A percentile compares a stretch with the other conserved stretches of the same genome.
phyloP scores from a whole-genome alignment of 2,113 vertebrate species.

The Marmota monax region DNA sequence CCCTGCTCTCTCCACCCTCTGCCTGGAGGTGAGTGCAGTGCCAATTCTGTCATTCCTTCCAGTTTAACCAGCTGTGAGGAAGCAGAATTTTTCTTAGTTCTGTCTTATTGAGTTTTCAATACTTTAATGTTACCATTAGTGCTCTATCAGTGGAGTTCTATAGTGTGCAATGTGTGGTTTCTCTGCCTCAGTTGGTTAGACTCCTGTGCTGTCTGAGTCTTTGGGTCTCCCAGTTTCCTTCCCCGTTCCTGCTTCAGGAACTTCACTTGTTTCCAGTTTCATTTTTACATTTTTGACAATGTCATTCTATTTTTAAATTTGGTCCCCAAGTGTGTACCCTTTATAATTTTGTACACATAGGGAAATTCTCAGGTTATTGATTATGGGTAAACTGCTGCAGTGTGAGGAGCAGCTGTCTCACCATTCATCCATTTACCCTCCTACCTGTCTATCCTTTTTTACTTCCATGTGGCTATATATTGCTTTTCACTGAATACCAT shows the following conservation, averaged over 20 bases:
- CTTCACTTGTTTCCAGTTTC: not conserved
- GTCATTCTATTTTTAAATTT: not conserved
- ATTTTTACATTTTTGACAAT: not conserved
- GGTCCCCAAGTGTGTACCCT: not conserved
- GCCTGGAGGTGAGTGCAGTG: too few relatives aligned
- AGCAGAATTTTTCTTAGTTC: too few relatives aligned
- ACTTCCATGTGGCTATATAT: not conserved
- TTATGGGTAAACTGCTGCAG: not conserved
- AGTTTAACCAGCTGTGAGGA: too few relatives aligned
- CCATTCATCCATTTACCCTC: not conserved
- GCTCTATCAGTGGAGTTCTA: not conserved
- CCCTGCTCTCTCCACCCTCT: too few relatives aligned
- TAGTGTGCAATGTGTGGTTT: not conserved
- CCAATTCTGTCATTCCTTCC: too few relatives aligned
- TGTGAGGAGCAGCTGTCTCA: not conserved
- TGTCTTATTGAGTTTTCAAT: not conserved
- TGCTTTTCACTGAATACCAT: not conserved
- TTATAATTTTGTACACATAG: not conserved
- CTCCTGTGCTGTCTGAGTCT: not conserved
- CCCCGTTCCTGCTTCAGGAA: not conserved
- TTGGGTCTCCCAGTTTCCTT: not conserved
- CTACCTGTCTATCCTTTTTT: not conserved
- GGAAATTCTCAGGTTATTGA: not conserved
- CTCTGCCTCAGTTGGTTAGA: not conserved
- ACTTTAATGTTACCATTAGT: not conserved